Evolutionary conservation across 2,888 invertebrate species (phyloP), one percentile per base, ranked within the genome.

Genomic region (Macrophya annulata): DNA sequence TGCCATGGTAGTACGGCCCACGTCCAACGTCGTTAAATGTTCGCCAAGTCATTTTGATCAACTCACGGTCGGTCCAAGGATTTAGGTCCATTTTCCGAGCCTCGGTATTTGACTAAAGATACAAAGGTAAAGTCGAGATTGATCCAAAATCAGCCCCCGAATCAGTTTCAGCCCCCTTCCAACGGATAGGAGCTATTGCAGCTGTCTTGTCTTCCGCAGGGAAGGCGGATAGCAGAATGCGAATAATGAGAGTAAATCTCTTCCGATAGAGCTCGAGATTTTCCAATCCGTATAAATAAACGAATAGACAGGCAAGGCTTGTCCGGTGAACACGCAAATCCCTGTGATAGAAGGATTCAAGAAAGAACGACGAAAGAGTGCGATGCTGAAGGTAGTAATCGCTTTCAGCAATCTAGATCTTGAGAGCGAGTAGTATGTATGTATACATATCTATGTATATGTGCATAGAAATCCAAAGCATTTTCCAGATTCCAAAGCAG

Each of bases 201-300:
- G 40, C 72, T 45, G 72, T 37, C 72, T 45, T 45, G 72, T 45
- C 45, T 45, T n/a, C 15, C 72, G 45, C 21, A 43, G 31, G 31
- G 31, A 31, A 31, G 31, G 15, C 43, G 45, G 17, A 3, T 2
- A n/a, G 72, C 72, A 74, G n/a, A n/a, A 21, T 10, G 45, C 72
- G 45, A 45, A 74, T 74, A 74, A 74, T 74, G 72, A 74, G 72
- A 74, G 72, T 74, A 45, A 45, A 45, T 74, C 72, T 74, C 72
- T 45, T n/a, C 21, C 72, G 72, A 74, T 74, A 25, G 45, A 45
- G 31, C 10, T 45, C 72, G 12, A n/a, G 45, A 45, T 10, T 74
- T 62, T 45, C 3, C 45, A 74, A 74, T 45, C 72, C 72, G n/a
- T 45, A 10, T 40, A 9, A 45, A 62, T 21, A 25, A 17, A 5